A percentile compares a stretch with the other conserved stretches of the same genome.
phyloP scores from a whole-genome alignment of 2,113 vertebrate species.

The Platysternon megacephalum region DNA sequence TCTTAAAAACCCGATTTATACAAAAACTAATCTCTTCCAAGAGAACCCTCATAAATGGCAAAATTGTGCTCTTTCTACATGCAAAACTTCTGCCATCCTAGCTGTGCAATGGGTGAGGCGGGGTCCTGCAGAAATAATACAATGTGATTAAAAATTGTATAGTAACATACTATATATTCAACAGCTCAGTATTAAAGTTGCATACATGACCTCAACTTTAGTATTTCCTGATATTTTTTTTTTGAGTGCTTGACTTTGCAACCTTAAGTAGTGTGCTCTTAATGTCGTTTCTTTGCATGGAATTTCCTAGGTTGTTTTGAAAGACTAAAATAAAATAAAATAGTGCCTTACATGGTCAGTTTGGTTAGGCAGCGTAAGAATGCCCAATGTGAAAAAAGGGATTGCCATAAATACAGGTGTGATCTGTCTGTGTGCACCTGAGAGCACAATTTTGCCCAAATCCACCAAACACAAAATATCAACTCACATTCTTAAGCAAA shows the following conservation, averaged over 20 bases:
- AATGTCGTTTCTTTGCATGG: not conserved
- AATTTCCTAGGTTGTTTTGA: not conserved
- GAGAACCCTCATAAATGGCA: not conserved
- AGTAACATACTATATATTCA: not conserved
- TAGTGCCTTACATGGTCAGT: not conserved
- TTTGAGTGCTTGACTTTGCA: not conserved
- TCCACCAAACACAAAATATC: not conserved
- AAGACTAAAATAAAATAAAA: not conserved
- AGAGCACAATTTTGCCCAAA: not conserved
- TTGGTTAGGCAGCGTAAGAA: not conserved
- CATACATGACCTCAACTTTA: not conserved
- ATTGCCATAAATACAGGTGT: not conserved
- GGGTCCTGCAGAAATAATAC: not conserved
- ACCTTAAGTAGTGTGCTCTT: not conserved
- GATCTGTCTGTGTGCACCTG: not conserved
- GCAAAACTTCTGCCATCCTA: not conserved
- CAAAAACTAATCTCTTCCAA: not conserved
- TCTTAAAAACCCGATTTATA: not conserved
- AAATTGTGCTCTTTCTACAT: not conserved
- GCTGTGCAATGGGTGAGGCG: not conserved
- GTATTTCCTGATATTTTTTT: not conserved
- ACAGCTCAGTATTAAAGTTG: not conserved
- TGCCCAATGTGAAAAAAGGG: not conserved
- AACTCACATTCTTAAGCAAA: not conserved
- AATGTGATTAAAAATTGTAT: not conserved